Evolutionary conservation across 2,888 invertebrate species (phyloP).

Genomic region (Machimus atricapillus): DNA sequence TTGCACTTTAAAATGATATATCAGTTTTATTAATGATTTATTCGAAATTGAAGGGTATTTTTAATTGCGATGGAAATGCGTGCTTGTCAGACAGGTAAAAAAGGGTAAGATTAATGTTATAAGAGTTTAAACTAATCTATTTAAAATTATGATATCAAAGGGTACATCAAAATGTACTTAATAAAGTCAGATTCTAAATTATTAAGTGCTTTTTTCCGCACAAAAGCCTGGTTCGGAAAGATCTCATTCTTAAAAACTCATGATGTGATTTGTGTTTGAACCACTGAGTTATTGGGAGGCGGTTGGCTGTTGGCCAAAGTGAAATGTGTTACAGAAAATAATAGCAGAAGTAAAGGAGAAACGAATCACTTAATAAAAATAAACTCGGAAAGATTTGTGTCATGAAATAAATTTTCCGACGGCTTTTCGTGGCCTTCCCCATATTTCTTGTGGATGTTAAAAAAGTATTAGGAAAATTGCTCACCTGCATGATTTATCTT

Average conservation of each 20-base stretch:
- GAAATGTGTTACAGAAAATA: neutral
- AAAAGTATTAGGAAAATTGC: neutral
- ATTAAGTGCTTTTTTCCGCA: too few relatives aligned
- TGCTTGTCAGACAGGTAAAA: too few relatives aligned
- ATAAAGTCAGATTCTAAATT: too few relatives aligned
- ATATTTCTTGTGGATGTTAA: neutral
- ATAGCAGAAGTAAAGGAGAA: neutral
- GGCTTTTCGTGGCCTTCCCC: neutral
- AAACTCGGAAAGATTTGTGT: neutral
- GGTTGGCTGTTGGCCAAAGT: neutral
- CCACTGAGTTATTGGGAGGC: neutral
- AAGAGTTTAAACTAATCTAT: too few relatives aligned
- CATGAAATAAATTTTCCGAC: neutral
- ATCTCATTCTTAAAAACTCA: neutral
- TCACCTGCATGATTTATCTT: slow-evolving; percentile 63
- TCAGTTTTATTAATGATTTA: too few relatives aligned
- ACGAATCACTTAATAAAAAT: neutral
- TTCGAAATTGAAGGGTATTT: too few relatives aligned
- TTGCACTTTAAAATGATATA: too few relatives aligned
- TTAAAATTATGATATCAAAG: neutral
- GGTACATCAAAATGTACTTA: neutral
- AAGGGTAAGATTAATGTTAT: too few relatives aligned
- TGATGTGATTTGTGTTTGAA: neutral
- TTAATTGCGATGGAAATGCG: too few relatives aligned
- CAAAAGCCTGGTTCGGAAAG: neutral